phyloP scores from a whole-genome alignment of 2,113 vertebrate species.

The Holacanthus passer region DNA sequence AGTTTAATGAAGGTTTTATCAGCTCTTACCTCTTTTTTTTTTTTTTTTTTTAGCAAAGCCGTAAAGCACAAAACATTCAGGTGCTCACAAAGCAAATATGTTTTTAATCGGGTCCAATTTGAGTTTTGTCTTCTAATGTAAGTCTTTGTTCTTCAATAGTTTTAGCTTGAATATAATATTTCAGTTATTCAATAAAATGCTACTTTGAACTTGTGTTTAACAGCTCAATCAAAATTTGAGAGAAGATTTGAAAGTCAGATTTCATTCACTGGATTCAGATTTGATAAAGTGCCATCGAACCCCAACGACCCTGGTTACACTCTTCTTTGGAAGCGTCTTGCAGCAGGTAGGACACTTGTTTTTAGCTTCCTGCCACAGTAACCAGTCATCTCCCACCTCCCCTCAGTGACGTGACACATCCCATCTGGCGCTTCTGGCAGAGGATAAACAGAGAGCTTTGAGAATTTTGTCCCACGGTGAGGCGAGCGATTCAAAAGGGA shows the following conservation, averaged over 20 bases:
- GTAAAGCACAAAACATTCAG: neutral
- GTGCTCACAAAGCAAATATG: neutral
- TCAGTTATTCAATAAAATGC: neutral
- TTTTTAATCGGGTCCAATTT: neutral
- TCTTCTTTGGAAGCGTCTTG: neutral
- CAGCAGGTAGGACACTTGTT: neutral
- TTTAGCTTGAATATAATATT: neutral
- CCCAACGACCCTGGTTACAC: neutral
- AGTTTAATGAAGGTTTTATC: neutral
- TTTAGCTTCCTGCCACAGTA: neutral
- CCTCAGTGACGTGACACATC: constrained; percentile 31
- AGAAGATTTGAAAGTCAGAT: neutral
- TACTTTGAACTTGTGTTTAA: neutral
- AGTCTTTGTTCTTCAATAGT: too few species aligned
- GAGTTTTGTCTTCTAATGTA: neutral
- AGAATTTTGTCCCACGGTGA: constrained; percentile 34
- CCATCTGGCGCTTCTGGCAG: constrained; percentile 32
- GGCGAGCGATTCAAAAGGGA: constrained; percentile 43
- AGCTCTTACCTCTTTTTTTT: neutral
- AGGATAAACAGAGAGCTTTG: constrained; percentile 38
- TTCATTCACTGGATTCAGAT: neutral
- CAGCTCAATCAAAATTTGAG: neutral
- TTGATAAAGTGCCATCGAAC: neutral
- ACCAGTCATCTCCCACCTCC: constrained; percentile 33
- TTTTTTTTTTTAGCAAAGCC: neutral